Conservation (phyloP, 2,113 vertebrate species). For the Coryphaenoides rupestris region DNA sequence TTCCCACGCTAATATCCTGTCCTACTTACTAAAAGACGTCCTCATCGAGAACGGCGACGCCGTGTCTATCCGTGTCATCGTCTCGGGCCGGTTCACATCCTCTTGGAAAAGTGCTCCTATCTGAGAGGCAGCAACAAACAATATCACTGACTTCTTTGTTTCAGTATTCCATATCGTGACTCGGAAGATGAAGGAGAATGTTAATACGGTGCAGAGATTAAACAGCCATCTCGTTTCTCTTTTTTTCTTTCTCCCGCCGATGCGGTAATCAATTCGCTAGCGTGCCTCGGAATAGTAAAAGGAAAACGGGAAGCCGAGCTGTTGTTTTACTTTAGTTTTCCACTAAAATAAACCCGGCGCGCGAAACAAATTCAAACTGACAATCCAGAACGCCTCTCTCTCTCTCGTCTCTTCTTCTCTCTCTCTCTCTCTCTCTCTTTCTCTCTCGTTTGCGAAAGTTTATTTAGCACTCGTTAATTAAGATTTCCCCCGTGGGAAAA, state of each 20-base stretch:
- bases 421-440: constrained; percentile 5
- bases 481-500: constrained; percentile 37
- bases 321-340: constrained; percentile 43
- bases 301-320: constrained; percentile 23
- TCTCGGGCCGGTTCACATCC: not conserved
- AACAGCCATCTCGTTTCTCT: constrained; percentile 52
- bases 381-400: constrained; percentile 19
- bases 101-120: too few relatives aligned
- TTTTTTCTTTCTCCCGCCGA: constrained; percentile 37
- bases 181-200: constrained; percentile 74
- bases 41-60: too few relatives aligned
- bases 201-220: constrained; percentile 55
- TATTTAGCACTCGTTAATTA: constrained; percentile 52
- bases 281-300: constrained; percentile 56
- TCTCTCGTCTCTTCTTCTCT: not conserved
- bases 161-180: constrained; percentile 56
- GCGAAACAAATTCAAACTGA: constrained; percentile 37
- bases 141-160: constrained; percentile 55
- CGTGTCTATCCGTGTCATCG: too few relatives aligned
- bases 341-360: constrained; percentile 23
- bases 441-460: constrained; percentile 29
- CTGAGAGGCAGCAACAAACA: constrained; percentile 33
- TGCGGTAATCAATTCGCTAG: constrained; percentile 70
- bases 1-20: too few relatives aligned
- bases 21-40: too few relatives aligned